A percentile compares a stretch with the other conserved stretches of the same genome.
These are phyloP conservation scores for Onychomys arenicola DNA, from an alignment of 2,797 vertebrate species.

Conservation along the genomic window DNA sequence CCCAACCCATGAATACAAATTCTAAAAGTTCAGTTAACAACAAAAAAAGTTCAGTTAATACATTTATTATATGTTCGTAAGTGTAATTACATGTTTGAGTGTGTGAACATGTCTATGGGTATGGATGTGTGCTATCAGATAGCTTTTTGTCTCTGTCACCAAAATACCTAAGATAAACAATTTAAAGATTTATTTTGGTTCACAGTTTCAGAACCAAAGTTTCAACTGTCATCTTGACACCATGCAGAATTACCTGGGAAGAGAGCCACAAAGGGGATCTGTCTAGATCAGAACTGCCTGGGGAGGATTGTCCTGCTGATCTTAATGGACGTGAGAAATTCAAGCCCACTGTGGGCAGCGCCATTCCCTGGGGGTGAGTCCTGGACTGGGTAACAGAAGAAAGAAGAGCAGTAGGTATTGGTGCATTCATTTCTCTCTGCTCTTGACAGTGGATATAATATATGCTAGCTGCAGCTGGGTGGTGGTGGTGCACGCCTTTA, in stretches of 20 bases:
- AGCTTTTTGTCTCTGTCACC: neutral
- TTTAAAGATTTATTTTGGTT: neutral
- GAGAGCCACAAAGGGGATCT: neutral
- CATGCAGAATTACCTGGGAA: neutral
- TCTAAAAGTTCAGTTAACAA: slow-evolving; percentile 31
- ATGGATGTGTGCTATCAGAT: neutral
- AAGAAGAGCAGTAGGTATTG: too few relatives aligned
- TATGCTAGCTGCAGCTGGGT: neutral
- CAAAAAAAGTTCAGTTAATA: slow-evolving; percentile 22
- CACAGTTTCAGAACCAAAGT: neutral
- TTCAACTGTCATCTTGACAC: neutral
- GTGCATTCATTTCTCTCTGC: neutral
- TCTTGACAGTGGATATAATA: neutral
- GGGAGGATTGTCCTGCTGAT: neutral
- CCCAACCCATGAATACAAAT: neutral
- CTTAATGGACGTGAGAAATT: neutral
- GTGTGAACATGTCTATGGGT: neutral
- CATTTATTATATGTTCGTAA: neutral
- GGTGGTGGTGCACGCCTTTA: too few relatives aligned
- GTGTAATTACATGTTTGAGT: neutral
- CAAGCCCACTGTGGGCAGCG: neutral
- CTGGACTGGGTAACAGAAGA: neutral
- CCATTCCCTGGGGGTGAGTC: neutral
- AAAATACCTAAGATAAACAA: neutral
- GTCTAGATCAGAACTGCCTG: neutral